Percentiles rank a stretch among this genome's conserved stretches.
phyloP scores from a whole-genome alignment of 2,797 vertebrate genomes.

The Tarsius wallacei region DNA sequence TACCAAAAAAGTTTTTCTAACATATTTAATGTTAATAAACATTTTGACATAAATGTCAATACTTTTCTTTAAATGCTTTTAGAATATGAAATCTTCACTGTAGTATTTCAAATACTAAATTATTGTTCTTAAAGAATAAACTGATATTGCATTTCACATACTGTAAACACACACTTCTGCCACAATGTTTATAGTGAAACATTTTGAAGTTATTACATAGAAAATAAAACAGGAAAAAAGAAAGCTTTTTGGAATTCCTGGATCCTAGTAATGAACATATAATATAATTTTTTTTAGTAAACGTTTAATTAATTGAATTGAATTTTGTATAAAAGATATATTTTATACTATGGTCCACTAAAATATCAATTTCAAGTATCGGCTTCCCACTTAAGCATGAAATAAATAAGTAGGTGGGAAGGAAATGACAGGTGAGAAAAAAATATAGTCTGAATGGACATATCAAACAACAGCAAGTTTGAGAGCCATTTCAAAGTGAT shows the following conservation, averaged over 20 bases:
- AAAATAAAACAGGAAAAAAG: background rate
- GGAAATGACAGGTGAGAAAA: background rate
- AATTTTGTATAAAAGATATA: background rate
- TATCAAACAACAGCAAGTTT: background rate
- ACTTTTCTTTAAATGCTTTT: background rate
- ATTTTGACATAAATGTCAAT: background rate
- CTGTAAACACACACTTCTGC: background rate
- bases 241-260: background rate
- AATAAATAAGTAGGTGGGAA: conserved; percentile 12
- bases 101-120: background rate
- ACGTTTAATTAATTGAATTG: conserved; percentile 15
- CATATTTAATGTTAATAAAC: background rate
- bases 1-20: background rate
- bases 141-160: background rate
- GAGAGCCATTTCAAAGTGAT: conserved; percentile 15
- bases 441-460: background rate
- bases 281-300: background rate
- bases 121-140: background rate
- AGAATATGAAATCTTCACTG: background rate
- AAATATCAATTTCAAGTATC: conserved; percentile 32
- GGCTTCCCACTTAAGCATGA: conserved; percentile 11
- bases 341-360: background rate
- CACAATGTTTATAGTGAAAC: background rate
- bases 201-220: background rate
- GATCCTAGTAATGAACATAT: background rate